Evolutionary conservation across 2,113 vertebrate species (phyloP), one percentile per base, ranked within the genome.

Genomic region (Dunckerocampus dactyliophorus): DNA sequence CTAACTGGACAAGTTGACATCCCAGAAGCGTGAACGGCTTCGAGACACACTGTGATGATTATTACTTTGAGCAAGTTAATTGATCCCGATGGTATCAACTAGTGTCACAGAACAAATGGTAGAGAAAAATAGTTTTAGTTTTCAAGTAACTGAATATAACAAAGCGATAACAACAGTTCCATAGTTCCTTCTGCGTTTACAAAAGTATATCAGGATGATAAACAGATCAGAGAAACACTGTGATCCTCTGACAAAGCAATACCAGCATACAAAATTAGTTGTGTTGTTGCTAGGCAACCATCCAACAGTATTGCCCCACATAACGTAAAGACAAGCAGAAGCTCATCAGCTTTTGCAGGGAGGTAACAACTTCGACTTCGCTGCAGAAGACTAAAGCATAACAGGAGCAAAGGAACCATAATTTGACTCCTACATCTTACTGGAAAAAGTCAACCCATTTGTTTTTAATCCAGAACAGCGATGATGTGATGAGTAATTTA

Each of bases 231-330:
- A 37, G 13, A 11, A 20, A 22, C 52, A 71, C 15, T 56, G 43
- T 60, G 59, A 62, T 74, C 24, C 59, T 74, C 51, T 63, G 65
- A 74, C 45, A 59, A 59, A 69, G 62, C 55, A 53, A 69, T 71
- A 74, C 62, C 58, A 68, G 73, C 56, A 59, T 66, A 68, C 57
- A 70, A 14, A 68, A 72, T 75, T 59, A 72, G 75, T 74, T 75
- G 59, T 57, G 48, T 55, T 10, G 74, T 85, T 85, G 74, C 83
- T 68, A 60, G 54, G 82, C 74, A 83, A 84, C 83, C 64, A 45
- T 60, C 52, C 17, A 52, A 61, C 53, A 65, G 19, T 65, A 58
- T 50, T 75, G 58, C 45, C 39, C 55, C 46, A 60, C 43, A 59
- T 62, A 65, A 53, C 59, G 50, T 63, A 42, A 67, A 51, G 58